These are phyloP conservation scores for Melanotus villosus DNA, from an alignment of 2,888 invertebrate genomes.

Conservation along the genomic window DNA sequence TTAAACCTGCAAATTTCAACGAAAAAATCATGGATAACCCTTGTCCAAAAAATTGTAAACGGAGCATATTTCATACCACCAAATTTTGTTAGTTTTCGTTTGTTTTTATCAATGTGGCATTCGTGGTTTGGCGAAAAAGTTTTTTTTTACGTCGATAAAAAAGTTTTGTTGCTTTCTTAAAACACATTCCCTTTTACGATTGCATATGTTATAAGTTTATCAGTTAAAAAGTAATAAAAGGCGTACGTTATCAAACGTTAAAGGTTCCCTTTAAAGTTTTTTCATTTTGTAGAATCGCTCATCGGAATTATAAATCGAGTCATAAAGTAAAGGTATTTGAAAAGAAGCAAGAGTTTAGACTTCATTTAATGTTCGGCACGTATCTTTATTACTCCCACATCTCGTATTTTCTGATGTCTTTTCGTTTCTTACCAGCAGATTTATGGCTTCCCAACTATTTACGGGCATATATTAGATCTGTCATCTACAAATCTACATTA, in stretches of 20 bases:
- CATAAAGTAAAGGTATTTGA: neutral
- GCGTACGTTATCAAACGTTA: neutral
- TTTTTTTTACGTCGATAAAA: too few species aligned
- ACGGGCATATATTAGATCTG: constrained; percentile 28
- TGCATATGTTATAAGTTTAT: too few species aligned
- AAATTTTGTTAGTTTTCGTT: too few species aligned
- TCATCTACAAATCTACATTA: constrained; percentile 36
- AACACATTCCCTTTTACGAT: too few species aligned
- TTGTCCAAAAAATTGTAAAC: too few species aligned
- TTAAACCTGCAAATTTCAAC: too few species aligned
- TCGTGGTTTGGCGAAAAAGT: too few species aligned
- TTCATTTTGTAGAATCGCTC: neutral
- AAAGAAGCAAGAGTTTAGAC: neutral
- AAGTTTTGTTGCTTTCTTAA: too few species aligned
- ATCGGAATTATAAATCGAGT: neutral
- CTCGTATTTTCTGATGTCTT: constrained; percentile 19
- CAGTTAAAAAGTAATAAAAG: too few species aligned
- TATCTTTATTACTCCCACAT: constrained; percentile 24
- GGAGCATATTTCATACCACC: too few species aligned
- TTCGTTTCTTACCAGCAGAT: constrained; percentile 7
- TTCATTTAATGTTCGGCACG: constrained; percentile 11
- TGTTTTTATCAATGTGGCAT: too few species aligned
- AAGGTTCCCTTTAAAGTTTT: neutral
- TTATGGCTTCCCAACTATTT: constrained; percentile 30
- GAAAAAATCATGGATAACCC: too few species aligned